Evolutionary conservation across 2,797 vertebrate genomes (phyloP), one percentile per base, ranked within the genome.

Genomic region (Aldrovandia affinis): DNA sequence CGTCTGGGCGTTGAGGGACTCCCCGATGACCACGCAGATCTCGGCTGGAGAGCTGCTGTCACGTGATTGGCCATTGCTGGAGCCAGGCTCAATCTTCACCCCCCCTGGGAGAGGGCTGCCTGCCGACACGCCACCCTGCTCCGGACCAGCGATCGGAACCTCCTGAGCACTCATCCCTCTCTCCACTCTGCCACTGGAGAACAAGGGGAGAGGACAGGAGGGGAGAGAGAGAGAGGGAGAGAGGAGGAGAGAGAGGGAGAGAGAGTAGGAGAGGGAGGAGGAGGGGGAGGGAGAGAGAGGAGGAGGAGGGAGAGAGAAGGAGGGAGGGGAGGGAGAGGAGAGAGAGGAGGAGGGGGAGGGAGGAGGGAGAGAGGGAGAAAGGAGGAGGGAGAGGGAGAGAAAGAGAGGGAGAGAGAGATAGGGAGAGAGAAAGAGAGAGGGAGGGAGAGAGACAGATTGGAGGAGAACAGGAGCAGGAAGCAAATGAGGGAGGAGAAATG

Each of bases 21-120:
- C 96, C 0, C 98, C 98, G 10, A 99, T 97, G 89, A 99, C 97
- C 90, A 99, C 98, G 4, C 98, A 99, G 94, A 99, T 99, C 93
- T 99, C 98, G 0, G 98, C 97, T 0, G 98, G 98, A 79, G 96
- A 92, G 0, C 97, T 96, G 28, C 93, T 92, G 0, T 96, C 88
- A 0, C 94, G 95, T 0, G 96, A 96, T 88, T 97, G 97, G 25
- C 95, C 94, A 0, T 91, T 97, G 91, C 96, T 97, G 86, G 95
- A 96, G 87, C 96, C 94, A 1, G 96, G 94, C 89, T 99, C 98
- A 0, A 95, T 96, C 92, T 99, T 99, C 83, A 98, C 96, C 20
- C 96, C 96, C 22, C 57, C 14, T 0, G 80, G 59, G 39, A 57
- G 12, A 14, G 28, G 47, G 54, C 73, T 77, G 55, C 8, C 4